Conservation (phyloP, 2,888 invertebrate species). For the Chrysolina oricalcia region DNA sequence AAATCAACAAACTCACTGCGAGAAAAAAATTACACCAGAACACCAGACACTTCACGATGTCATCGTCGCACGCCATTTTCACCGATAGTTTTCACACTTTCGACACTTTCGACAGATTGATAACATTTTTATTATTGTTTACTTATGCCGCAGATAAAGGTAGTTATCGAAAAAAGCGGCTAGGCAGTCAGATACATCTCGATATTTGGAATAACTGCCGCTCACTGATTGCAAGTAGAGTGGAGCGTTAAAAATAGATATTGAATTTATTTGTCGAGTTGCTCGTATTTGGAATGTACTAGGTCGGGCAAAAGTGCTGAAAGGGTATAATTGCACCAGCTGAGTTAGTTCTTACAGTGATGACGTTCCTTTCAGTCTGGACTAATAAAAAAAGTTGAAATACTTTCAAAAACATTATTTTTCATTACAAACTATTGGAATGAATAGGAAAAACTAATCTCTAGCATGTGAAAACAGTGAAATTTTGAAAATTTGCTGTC, state of each 20-base stretch:
- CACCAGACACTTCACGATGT: conserved; percentile 50
- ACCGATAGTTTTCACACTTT: not conserved
- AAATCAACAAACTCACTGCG: conserved; percentile 51
- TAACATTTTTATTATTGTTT: conserved; percentile 14
- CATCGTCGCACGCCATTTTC: conserved; percentile 53
- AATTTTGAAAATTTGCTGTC: no score
- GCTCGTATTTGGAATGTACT: not conserved
- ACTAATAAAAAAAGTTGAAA: no score
- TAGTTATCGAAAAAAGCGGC: conserved; percentile 5
- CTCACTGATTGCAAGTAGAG: conserved; percentile 13
- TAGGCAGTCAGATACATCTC: conserved; percentile 3
- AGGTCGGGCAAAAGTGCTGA: not conserved
- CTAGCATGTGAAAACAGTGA: no score
- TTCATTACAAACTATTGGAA: no score
- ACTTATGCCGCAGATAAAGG: conserved; percentile 7
- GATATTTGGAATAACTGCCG: conserved; percentile 15
- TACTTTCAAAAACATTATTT: no score
- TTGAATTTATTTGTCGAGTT: not conserved
- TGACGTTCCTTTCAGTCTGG: no score
- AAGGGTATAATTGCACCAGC: no score
- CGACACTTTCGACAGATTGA: not conserved
- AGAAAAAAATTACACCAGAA: conserved; percentile 52
- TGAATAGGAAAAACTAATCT: no score
- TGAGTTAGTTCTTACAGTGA: no score
- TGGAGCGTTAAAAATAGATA: conserved; percentile 14